Conservation (phyloP, 2,888 invertebrate species). For the Spisula solida region DNA sequence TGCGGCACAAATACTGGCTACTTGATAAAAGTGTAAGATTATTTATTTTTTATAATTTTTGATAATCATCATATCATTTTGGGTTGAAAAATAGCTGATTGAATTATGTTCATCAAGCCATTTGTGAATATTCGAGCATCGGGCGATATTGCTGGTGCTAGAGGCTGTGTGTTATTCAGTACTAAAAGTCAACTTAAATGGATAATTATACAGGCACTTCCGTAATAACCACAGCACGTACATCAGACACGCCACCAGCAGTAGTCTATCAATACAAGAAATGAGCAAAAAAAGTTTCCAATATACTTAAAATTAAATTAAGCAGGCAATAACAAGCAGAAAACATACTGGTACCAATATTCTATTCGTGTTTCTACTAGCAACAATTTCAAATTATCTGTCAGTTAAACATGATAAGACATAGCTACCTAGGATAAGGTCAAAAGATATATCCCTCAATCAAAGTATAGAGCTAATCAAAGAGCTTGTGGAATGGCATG, state of each 20-base stretch:
- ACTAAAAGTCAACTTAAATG: neutral
- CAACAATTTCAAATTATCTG: constrained; percentile 48
- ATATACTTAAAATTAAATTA: constrained; percentile 13
- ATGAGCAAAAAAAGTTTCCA: neutral
- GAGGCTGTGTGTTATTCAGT: too few species aligned
- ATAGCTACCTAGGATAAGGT: constrained; percentile 35
- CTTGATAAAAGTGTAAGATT: too few species aligned
- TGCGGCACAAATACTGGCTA: neutral
- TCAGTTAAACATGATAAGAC: constrained; percentile 39
- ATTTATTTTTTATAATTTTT: too few species aligned
- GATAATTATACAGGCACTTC: neutral
- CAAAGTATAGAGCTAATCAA: constrained; percentile 30
- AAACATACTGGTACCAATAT: constrained; percentile 21
- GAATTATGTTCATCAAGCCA: too few species aligned
- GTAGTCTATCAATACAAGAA: neutral
- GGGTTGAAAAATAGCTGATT: too few species aligned
- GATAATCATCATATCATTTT: too few species aligned
- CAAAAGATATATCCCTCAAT: constrained; percentile 38
- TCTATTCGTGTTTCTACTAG: neutral
- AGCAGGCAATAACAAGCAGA: constrained; percentile 6
- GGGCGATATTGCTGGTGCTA: too few species aligned
- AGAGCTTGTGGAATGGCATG: neutral
- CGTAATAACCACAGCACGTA: neutral
- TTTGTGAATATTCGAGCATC: too few species aligned
- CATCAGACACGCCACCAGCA: neutral